A percentile compares a stretch with the other conserved stretches of the same genome.
These are phyloP conservation scores for Neoseiulus cucumeris DNA, from an alignment of 1,140 invertebrate genomes.

Conservation along the genomic window DNA sequence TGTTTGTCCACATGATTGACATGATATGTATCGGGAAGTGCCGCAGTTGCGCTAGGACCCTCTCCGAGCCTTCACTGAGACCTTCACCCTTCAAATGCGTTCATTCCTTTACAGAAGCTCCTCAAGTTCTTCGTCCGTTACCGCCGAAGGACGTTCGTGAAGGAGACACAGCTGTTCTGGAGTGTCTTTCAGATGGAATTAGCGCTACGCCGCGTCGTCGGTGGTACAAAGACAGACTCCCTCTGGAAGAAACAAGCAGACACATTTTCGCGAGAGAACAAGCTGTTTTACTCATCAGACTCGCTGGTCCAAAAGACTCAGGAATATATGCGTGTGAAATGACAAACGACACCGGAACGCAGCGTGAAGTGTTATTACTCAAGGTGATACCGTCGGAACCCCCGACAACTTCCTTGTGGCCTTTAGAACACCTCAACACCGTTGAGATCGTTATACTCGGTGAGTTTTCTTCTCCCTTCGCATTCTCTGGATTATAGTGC, in stretches of 20 bases:
- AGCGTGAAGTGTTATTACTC: constrained; percentile 30
- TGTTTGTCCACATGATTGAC: neutral
- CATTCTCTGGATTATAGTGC: neutral
- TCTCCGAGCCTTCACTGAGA: neutral
- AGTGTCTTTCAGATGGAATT: constrained; percentile 59
- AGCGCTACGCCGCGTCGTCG: constrained; percentile 63
- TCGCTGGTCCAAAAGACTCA: constrained; percentile 48
- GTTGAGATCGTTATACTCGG: neutral
- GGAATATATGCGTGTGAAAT: constrained; percentile 74
- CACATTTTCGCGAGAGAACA: constrained; percentile 64
- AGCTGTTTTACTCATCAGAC: constrained; percentile 65
- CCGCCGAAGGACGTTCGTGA: constrained; percentile 53
- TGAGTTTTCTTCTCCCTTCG: neutral
- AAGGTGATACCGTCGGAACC: constrained; percentile 31
- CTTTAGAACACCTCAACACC: neutral
- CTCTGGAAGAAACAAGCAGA: constrained; percentile 42
- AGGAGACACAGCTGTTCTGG: constrained; percentile 58
- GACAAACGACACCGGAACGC: constrained; percentile 39
- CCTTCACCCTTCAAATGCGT: neutral
- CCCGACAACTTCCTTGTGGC: neutral
- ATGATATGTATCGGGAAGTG: constrained; percentile 7
- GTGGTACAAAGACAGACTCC: constrained; percentile 66
- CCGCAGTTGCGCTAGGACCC: neutral
- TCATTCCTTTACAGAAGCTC: constrained; percentile 41
- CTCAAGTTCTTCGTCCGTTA: constrained; percentile 62